Conservation (phyloP, 1,140 invertebrate species). For the Anastrepha obliqua region DNA sequence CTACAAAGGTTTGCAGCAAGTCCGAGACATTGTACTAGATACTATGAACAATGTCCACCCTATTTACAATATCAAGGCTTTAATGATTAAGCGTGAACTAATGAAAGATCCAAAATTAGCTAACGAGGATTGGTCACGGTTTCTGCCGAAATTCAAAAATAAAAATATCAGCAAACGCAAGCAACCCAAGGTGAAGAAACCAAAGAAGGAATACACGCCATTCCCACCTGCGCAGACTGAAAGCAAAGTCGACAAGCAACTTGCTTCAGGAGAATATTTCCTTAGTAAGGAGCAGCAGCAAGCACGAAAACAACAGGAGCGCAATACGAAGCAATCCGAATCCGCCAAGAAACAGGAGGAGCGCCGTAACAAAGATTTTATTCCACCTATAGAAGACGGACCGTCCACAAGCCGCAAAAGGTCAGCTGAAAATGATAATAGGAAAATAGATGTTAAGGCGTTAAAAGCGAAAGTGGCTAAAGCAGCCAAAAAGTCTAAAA, state of each 20-base stretch:
- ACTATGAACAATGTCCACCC: constrained; percentile 99
- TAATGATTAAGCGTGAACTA: constrained; percentile 98
- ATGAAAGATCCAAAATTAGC: constrained; percentile 93
- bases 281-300: constrained; percentile 89
- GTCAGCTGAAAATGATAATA: constrained; percentile 55
- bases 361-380: constrained; percentile 85
- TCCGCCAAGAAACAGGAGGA: constrained; percentile 84
- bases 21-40: constrained; percentile 94
- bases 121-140: constrained; percentile 98
- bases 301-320: constrained; percentile 83
- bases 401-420: constrained; percentile 59
- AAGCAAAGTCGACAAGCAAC: constrained; percentile 94
- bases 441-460: constrained; percentile 66
- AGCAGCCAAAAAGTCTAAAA: constrained; percentile 62
- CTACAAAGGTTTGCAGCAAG: constrained; percentile 94
- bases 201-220: constrained; percentile 96
- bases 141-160: constrained; percentile 95
- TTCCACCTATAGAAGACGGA: constrained; percentile 84
- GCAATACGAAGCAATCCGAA: constrained; percentile 83
- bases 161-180: constrained; percentile 92
- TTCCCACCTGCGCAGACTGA: constrained; percentile 96
- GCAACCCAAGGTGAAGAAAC: constrained; percentile 88
- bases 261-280: constrained; percentile 98
- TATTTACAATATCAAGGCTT: constrained; percentile 98
- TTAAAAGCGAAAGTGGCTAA: constrained; percentile 68